phyloP scores from a whole-genome alignment of 2,113 vertebrate species.

The Anarrhichthys ocellatus region DNA sequence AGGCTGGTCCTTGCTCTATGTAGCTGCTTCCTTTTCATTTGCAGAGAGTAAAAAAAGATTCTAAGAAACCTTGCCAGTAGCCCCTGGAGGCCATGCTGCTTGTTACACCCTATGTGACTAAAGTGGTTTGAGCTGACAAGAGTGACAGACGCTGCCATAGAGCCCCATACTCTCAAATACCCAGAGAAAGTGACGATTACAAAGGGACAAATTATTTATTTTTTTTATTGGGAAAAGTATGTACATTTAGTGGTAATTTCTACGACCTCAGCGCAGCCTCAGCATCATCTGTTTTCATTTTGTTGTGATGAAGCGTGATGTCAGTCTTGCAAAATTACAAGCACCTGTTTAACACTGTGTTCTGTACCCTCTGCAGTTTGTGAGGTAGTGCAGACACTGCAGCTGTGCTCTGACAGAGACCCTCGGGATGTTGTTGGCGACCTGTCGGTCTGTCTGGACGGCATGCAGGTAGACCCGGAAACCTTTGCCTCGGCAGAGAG shows the following conservation, averaged over 20 bases:
- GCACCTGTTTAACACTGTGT: not conserved
- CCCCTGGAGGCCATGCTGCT: not conserved
- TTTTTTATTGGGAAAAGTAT: not conserved
- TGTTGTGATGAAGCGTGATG: not conserved
- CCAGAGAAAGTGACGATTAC: not conserved
- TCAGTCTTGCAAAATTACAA: not conserved
- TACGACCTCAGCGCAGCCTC: not conserved
- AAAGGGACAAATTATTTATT: not conserved
- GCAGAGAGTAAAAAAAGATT: not conserved
- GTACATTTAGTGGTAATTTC: not conserved
- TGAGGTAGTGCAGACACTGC: constrained; percentile 91
- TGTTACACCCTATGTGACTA: constrained; percentile 13
- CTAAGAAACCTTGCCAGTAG: not conserved
- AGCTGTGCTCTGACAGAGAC: constrained; percentile 89
- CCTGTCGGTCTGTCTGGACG: constrained; percentile 91
- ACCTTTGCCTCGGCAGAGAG: constrained; percentile 67
- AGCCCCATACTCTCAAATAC: not conserved
- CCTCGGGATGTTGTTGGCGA: constrained; percentile 89
- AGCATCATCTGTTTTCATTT: not conserved
- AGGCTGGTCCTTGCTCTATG: constrained; percentile 20
- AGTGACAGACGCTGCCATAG: not conserved
- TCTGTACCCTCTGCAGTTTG: constrained; percentile 81
- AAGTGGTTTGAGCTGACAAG: constrained; percentile 11
- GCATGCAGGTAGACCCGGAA: constrained; percentile 91
- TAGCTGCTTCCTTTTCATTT: constrained; percentile 15